Conservation (phyloP, 2,888 invertebrate genomes). For the Chloroclysta siterata region DNA sequence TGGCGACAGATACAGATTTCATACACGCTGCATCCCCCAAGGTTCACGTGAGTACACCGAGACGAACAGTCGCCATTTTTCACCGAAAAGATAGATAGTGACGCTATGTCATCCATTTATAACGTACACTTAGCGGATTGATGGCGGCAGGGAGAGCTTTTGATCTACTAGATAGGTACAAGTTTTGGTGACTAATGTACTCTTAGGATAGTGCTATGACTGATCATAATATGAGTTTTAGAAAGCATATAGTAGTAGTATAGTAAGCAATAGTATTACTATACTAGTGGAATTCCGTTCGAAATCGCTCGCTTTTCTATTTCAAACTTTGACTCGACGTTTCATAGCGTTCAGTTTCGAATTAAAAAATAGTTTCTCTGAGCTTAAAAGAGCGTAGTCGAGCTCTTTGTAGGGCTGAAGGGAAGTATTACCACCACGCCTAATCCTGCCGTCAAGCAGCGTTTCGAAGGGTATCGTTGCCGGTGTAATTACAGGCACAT, state of each 20-base stretch:
- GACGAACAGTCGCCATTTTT: constrained; percentile 37
- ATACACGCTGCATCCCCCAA: not conserved
- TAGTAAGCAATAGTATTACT: too few species aligned
- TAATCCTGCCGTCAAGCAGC: too few species aligned
- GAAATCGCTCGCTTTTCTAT: too few species aligned
- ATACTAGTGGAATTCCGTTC: too few species aligned
- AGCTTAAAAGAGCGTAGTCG: too few species aligned
- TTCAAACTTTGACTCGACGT: too few species aligned
- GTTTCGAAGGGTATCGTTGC: too few species aligned
- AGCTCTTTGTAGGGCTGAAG: too few species aligned
- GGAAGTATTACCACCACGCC: too few species aligned
- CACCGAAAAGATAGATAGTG: constrained; percentile 44
- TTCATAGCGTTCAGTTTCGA: too few species aligned
- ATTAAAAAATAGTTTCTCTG: too few species aligned
- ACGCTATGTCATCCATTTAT: constrained; percentile 47
- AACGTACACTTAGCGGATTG: constrained; percentile 47
- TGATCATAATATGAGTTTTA: not conserved
- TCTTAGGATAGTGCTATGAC: not conserved
- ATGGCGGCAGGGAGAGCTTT: constrained; percentile 39
- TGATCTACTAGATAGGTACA: constrained; percentile 31
- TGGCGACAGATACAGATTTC: not conserved
- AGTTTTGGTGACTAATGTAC: constrained; percentile 4
- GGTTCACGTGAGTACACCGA: constrained; percentile 1
- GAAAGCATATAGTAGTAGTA: not conserved
- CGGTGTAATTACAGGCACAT: too few species aligned